A percentile compares a stretch with the other conserved stretches of the same genome.
phyloP scores from a whole-genome alignment of 2,888 invertebrate genomes.

The Lagria hirta region DNA sequence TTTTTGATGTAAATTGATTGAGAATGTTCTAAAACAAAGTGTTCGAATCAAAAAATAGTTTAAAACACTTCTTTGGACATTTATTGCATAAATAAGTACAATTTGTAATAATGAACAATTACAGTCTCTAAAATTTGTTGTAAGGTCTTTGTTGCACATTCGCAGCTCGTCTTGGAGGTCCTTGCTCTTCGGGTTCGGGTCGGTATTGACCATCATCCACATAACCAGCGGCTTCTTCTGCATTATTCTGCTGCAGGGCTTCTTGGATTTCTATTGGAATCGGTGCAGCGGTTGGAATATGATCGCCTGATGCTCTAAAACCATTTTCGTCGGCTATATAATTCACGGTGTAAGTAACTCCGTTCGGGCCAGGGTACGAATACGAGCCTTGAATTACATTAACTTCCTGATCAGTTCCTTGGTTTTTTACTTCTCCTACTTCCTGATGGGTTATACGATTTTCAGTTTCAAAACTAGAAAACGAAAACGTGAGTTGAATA shows the following conservation, averaged over 20 bases:
- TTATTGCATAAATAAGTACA: conserved; percentile 16
- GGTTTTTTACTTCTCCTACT: conserved; percentile 70
- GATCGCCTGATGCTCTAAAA: conserved; percentile 74
- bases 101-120: too few species aligned
- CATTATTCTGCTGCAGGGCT: conserved; percentile 30
- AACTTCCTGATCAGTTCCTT: conserved; percentile 63
- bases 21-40: too few species aligned
- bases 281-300: conserved; percentile 59
- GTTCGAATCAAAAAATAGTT: too few species aligned
- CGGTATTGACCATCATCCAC: conserved; percentile 55
- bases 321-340: conserved; percentile 73
- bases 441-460: conserved; percentile 42
- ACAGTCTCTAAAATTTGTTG: conserved; percentile 8
- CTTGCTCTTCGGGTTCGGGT: conserved; percentile 52
- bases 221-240: conserved; percentile 57
- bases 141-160: conserved; percentile 9
- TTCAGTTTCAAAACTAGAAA: conserved; percentile 74
- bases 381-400: conserved; percentile 56
- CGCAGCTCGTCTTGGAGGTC: conserved; percentile 27
- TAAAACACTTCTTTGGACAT: conserved; percentile 15
- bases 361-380: conserved; percentile 57
- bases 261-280: conserved; percentile 38
- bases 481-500: conserved; percentile 52
- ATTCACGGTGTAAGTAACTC: conserved; percentile 53
- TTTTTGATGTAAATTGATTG: too few species aligned